Conservation (phyloP, 2,797 vertebrate genomes). For the Catamblyrhynchus diadema region DNA sequence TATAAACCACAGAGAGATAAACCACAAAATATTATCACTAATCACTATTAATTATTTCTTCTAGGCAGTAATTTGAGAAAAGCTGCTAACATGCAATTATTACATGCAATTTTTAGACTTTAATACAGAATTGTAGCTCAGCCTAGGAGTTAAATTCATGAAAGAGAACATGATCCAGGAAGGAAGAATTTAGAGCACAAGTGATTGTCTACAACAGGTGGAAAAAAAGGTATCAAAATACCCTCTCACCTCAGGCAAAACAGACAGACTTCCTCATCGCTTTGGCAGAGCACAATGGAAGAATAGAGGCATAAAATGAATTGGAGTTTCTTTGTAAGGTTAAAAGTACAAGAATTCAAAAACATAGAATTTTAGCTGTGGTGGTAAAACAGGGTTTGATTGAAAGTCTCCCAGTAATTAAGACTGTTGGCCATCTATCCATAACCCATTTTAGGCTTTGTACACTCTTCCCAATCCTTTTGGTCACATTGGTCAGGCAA, state of each 20-base stretch:
- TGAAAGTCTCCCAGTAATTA: neutral
- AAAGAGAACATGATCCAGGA: neutral
- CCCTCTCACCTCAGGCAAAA: neutral
- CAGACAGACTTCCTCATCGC: neutral
- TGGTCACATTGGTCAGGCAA: neutral
- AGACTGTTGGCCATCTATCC: neutral
- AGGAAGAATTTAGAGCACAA: neutral
- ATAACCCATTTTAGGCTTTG: neutral
- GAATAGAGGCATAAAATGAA: neutral
- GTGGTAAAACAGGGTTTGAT: neutral
- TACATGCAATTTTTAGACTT: neutral
- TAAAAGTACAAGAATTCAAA: neutral
- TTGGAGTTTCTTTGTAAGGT: neutral
- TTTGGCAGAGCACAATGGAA: neutral
- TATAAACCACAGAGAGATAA: neutral
- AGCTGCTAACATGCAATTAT: neutral
- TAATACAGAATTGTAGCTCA: neutral
- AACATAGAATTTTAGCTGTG: neutral
- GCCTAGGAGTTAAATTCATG: neutral
- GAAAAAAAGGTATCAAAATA: neutral
- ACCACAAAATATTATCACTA: neutral
- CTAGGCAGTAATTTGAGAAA: neutral
- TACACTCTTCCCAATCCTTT: neutral
- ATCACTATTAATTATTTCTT: neutral
- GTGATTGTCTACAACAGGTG: neutral